These are phyloP conservation scores for Leptestheria dahalacensis DNA, from an alignment of 1,140 invertebrate species.

Conservation along the genomic window DNA sequence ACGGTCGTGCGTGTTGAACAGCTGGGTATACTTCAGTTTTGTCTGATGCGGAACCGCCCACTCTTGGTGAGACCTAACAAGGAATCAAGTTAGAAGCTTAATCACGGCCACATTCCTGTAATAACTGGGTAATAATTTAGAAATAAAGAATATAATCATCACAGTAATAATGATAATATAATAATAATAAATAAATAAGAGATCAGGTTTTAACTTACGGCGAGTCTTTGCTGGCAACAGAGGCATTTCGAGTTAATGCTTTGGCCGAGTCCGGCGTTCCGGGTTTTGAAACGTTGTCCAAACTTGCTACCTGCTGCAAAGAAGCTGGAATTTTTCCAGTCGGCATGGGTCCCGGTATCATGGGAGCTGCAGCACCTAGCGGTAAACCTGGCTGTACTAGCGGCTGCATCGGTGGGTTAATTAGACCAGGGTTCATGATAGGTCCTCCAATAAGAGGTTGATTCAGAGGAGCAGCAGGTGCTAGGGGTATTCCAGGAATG, in stretches of 20 bases:
- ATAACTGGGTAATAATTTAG: no score
- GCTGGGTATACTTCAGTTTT: slow-evolving; percentile 86
- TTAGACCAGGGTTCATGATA: slow-evolving; percentile 21
- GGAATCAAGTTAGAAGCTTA: not conserved
- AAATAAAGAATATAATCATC: no score
- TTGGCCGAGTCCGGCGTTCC: not conserved
- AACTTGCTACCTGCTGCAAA: not conserved
- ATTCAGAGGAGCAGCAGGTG: not conserved
- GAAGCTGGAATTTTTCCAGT: not conserved
- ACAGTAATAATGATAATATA: no score
- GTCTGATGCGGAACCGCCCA: slow-evolving; percentile 81
- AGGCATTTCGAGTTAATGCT: not conserved
- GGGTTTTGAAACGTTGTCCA: not conserved
- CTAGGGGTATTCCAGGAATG: not conserved
- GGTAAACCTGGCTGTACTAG: not conserved
- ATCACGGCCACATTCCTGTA: not conserved
- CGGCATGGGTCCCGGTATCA: not conserved
- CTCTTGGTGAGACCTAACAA: slow-evolving; percentile 21
- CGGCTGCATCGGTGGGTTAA: slow-evolving; percentile 24
- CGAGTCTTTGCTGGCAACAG: slow-evolving; percentile 1
- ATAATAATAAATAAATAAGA: no score
- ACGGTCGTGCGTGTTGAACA: slow-evolving; percentile 85
- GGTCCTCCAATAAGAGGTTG: not conserved
- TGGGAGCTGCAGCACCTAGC: not conserved
- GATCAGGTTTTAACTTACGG: no score